Base-by-base conservation (phyloP, 2,797 vertebrate species). In the Myripristis murdjan region DNA sequence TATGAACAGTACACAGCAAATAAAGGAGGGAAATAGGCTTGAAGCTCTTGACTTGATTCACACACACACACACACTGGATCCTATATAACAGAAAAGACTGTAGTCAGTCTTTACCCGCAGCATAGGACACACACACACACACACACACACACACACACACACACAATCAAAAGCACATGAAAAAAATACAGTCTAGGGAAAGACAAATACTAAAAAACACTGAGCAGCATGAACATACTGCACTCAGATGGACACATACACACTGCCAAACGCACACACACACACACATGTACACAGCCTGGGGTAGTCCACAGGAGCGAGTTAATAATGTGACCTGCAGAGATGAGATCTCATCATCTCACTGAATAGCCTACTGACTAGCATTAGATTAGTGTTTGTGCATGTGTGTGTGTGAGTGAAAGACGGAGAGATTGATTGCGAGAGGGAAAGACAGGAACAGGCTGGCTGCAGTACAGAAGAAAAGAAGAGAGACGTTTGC, bases 311-410 rank as follows among this genome's bases (percentile, higher is more conserved):
- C 2, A 64, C 64, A 63, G 79, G 70, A 74, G 55, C 60, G 26
- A 72, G 67, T 77, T 84, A 82, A 84, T 85, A 77, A 77, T 57
- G 70, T 67, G 73, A 87, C 85, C 78, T 75, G 81, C 77, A 77
- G 83, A 72, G 77, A 87, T 64, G 57, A 85, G 75, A 84, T 64
- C 75, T 78, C 64, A 77, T 78, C 65, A 67, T 62, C 64, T 58
- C 49, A 73, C 73, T 79, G 75, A 77, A 85, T 54, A 75, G 48
- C 57, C 65, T 63, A 63, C 72, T 77, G 84, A 68, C 54, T 43
- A 70, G 84, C 75, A 80, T 80, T 77, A 76, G 73, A 81, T 79
- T 47, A 74, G 52, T 70, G 65, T 54, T 65, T 48, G 53, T 64
- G 33, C 52, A 22, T 51, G 59, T 71, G 53, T 54, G 51, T 37